Conservation (phyloP, 1,140 invertebrate species). For the Magallana gigas region DNA sequence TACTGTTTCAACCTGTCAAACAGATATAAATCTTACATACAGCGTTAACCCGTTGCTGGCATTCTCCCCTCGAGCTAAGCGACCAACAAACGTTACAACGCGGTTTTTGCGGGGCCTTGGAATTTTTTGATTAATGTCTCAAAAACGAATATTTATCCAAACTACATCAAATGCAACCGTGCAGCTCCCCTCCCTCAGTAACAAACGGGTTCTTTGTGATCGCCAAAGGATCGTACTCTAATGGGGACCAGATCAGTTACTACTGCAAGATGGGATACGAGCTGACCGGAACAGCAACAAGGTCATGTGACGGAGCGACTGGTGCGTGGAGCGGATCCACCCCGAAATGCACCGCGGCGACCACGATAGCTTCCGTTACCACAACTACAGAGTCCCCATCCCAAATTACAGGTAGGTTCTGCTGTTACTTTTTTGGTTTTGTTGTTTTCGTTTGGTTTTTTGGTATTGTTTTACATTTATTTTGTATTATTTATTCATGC, state of each 20-base stretch:
- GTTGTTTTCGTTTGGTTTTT: no score
- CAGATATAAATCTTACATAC: no score
- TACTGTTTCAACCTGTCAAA: no score
- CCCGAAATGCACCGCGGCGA: constrained; percentile 9
- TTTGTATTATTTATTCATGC: no score
- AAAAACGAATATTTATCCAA: no score
- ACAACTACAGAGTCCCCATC: not conserved
- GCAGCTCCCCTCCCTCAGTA: not conserved
- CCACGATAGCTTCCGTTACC: not conserved
- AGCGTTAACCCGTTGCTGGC: no score
- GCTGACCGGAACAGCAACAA: not conserved
- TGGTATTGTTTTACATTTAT: no score
- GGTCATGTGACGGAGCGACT: not conserved
- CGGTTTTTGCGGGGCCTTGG: no score
- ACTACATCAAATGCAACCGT: not conserved
- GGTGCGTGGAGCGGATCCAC: not conserved
- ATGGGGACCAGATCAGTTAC: not conserved
- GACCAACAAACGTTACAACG: no score
- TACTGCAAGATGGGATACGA: constrained; percentile 26
- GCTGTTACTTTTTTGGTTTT: no score
- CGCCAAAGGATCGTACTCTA: not conserved
- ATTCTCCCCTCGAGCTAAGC: no score
- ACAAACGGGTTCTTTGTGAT: constrained; percentile 17
- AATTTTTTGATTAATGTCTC: no score
- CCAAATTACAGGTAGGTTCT: not conserved